A percentile compares a stretch with the other conserved stretches of the same genome.
Conservation (phyloP, 1,140 invertebrate genomes). For the Sesamia nonagrioides region DNA sequence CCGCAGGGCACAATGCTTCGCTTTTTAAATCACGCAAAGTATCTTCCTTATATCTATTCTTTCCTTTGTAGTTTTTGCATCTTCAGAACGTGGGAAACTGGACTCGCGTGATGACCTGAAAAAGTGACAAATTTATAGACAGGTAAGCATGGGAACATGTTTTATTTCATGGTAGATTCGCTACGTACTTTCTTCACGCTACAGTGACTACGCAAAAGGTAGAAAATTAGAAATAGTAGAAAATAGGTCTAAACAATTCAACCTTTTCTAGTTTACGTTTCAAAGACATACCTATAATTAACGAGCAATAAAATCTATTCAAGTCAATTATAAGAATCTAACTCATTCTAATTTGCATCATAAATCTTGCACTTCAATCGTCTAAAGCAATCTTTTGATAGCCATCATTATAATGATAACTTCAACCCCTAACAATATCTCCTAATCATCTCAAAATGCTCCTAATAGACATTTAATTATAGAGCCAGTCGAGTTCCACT, state of each 20-base stretch:
- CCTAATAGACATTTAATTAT: conserved; percentile 87
- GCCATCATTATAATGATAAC: conserved; percentile 74
- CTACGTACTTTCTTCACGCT: neutral
- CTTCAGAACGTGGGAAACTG: conserved; percentile 65
- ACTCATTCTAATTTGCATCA: conserved; percentile 27
- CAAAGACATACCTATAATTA: conserved; percentile 13
- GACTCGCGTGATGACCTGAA: conserved; percentile 48
- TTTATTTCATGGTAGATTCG: conserved; percentile 20
- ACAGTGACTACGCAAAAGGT: neutral
- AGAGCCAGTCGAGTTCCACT: conserved; percentile 77
- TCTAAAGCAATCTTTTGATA: conserved; percentile 65
- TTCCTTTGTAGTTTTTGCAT: conserved; percentile 76
- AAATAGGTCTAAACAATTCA: neutral
- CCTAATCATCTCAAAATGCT: conserved; percentile 82
- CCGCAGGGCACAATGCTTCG: conserved; percentile 61
- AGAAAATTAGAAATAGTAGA: neutral
- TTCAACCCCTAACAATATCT: conserved; percentile 72
- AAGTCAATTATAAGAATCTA: conserved; percentile 22
- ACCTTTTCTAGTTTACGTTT: neutral
- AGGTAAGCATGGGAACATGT: conserved; percentile 30
- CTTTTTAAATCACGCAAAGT: conserved; percentile 74
- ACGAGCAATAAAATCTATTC: conserved; percentile 10
- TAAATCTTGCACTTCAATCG: conserved; percentile 52
- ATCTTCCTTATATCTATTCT: conserved; percentile 61
- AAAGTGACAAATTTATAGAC: conserved; percentile 50